Percentiles rank a stretch among this genome's conserved stretches.
Evolutionary conservation across 1,140 invertebrate species (phyloP).

Genomic region (Drosophila ohnishii): DNA sequence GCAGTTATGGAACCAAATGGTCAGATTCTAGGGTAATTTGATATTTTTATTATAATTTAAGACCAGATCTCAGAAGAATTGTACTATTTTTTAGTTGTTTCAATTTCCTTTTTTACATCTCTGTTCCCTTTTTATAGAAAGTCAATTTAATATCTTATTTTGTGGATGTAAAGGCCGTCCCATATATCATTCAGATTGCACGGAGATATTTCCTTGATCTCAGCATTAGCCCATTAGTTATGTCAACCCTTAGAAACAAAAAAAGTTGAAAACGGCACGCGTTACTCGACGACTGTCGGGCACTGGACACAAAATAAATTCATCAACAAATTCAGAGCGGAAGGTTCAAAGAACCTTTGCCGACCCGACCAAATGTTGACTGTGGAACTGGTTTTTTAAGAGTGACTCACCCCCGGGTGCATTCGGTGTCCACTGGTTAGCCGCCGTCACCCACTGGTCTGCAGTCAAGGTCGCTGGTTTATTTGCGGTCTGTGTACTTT

Average conservation of each 20-base stretch:
- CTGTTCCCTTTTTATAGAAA: background rate
- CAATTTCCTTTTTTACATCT: background rate
- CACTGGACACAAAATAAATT: conserved; percentile 71
- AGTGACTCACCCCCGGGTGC: conserved; percentile 49
- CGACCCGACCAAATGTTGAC: conserved; percentile 40
- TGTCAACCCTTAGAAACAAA: conserved; percentile 40
- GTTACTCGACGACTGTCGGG: conserved; percentile 46
- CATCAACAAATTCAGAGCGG: conserved; percentile 50
- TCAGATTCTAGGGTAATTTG: background rate
- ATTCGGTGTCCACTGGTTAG: conserved; percentile 24
- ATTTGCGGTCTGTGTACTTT: conserved; percentile 66
- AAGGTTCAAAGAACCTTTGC: conserved; percentile 69
- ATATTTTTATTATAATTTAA: background rate
- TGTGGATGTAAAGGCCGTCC: background rate
- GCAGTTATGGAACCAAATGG: background rate
- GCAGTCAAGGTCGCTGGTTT: conserved; percentile 67
- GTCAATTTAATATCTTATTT: conserved; percentile 16
- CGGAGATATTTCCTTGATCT: conserved; percentile 14
- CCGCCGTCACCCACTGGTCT: conserved; percentile 12
- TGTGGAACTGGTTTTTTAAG: conserved; percentile 38
- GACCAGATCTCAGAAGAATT: background rate
- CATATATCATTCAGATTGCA: conserved; percentile 34
- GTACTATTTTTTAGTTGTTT: background rate
- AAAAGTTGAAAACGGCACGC: conserved; percentile 58
- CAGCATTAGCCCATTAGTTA: conserved; percentile 53